Base-by-base conservation (phyloP, 2,797 vertebrate species). In the Australoheros facetus region DNA sequence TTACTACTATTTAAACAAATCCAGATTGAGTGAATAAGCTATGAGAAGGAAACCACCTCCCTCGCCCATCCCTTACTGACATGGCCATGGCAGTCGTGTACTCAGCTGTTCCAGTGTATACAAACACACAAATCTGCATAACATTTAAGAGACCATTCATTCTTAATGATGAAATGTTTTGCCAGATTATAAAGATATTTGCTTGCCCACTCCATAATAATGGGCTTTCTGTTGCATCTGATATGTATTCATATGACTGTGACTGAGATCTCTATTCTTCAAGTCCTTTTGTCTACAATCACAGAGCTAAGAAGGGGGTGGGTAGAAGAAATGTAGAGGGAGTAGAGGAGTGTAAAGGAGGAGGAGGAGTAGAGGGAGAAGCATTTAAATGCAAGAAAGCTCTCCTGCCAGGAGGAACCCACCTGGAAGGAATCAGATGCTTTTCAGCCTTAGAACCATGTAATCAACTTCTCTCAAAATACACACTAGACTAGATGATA, bases 361-460 rank as follows among this genome's bases (percentile, higher is more conserved):
- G 73, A 69, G 82, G 73, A 69, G 82, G 85, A 81, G 78, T 17
- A 58, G 69, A 88, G 66, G 77, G 59, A 88, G 88, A 51, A 85
- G 53, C 91, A 93, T 93, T 95, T 93, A 90, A 84, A 53, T 48
- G 87, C 73, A 81, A 86, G 81, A 91, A 77, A 83, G 80, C 79
- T 60, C 78, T 70, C 85, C 93, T 91, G 91, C 87, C 92, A 93
- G 85, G 86, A 91, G 82, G 85, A 71, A 17, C 74, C 87, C 88
- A 92, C 92, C 88, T 94, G 93, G 89, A 85, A 92, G 80, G 80
- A 87, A 93, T 93, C 92, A 92, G 83, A 75, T 19, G 45, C 62
- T 83, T 73, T 75, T 77, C 66, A 21, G 21, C 83, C 56, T 26
- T 59, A 72, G 78, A 81, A 78, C 32, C 4, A 7, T 79, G 82